phyloP scores from a whole-genome alignment of 2,113 vertebrate genomes.

The Amblyornis subalaris region DNA sequence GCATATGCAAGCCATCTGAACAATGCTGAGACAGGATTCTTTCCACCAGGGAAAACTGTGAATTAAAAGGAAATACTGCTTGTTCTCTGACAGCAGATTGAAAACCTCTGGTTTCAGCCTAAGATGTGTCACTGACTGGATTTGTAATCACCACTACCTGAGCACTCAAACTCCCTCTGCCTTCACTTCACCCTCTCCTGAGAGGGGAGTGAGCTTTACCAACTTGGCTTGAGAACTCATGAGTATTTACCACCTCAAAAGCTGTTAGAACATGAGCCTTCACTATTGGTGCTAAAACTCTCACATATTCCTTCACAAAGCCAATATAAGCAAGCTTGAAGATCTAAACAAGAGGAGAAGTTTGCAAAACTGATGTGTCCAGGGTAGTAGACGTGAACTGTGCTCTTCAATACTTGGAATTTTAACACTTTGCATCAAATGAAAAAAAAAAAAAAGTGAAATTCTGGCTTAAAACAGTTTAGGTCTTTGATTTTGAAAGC shows the following conservation, averaged over 20 bases:
- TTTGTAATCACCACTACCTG: neutral
- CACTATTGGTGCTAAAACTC: neutral
- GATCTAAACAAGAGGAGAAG: neutral
- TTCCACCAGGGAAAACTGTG: neutral
- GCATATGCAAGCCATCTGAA: conserved; percentile 33
- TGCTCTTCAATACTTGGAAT: neutral
- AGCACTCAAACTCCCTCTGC: neutral
- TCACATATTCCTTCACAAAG: neutral
- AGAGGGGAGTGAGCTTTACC: neutral
- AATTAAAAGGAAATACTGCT: neutral
- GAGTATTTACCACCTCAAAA: neutral
- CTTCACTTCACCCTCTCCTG: neutral
- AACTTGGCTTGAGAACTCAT: neutral
- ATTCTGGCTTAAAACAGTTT: neutral
- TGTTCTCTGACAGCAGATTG: neutral
- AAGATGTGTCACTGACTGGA: neutral
- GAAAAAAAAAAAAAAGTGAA: rapidly evolving
- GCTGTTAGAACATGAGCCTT: neutral
- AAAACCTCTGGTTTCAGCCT: neutral
- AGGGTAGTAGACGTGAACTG: neutral
- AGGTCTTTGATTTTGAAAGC: neutral
- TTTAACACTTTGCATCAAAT: neutral
- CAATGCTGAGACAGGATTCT: neutral
- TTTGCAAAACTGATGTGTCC: neutral
- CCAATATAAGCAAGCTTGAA: neutral